Base-by-base conservation (phyloP, 2,113 vertebrate genomes). In the Vimba vimba region DNA sequence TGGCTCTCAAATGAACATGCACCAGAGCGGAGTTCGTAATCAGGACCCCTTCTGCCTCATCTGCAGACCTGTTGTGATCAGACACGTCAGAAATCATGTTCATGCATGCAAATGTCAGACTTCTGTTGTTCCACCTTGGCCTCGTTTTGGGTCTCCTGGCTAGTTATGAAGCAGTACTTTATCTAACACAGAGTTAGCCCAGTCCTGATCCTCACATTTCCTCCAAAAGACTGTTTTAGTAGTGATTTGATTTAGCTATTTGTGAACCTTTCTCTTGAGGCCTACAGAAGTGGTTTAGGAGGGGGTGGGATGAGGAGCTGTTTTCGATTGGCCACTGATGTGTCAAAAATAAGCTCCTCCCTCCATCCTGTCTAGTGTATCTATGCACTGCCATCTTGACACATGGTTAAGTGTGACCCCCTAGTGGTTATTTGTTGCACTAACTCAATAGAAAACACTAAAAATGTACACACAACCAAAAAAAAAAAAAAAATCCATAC, bases 1-100 rank as follows among this genome's bases (percentile, higher is more conserved):
- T 95, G 81, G 95, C 93, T 59, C 52, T 89, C 86, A 94, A 92
- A 91, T 95, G 89, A 95, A 60, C 33, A 21, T 25, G 27, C 30
- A 55, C 11, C 13, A 17, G 69, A 45, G 45, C 25, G 8, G 10
- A 1, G 6, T 36, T 3, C 2, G 12, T 73, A 82, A 66, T 62
- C 57, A 43, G 57, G 78, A 43, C 79, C 11, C 82, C 21, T 77
- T 59, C 59, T 64, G 64, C 62, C 66, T 45, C 11, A 39, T 73
- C 21, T 69, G 3, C 73, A 85, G 25, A 27, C 39, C 43, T 74
- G 21, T 74, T 74, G 21, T 52, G 52, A 36, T 59, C 21, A 79
- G 27, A 82, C n/a, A 47, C 45, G 4, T 79, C 52, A 62, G 39
- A 33, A 30, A 50, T 82, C 13, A 15, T 43, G 59, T 27, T 80